Percentiles rank a stretch among this genome's conserved stretches.
These are phyloP conservation scores for Tapera naevia DNA, from an alignment of 2,797 vertebrate genomes.

Conservation along the genomic window DNA sequence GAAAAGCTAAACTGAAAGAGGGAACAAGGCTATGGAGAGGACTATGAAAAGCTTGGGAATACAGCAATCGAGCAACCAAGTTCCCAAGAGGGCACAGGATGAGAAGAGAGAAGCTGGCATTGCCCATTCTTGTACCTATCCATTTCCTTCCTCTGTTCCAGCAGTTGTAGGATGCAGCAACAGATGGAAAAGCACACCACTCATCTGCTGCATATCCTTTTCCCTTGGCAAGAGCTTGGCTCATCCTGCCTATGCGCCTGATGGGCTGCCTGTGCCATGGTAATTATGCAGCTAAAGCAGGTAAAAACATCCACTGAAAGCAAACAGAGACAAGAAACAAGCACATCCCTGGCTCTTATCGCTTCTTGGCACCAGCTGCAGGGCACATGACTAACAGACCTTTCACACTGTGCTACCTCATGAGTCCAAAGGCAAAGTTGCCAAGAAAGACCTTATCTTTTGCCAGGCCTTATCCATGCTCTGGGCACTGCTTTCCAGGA, in stretches of 20 bases:
- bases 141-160: background rate
- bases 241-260: background rate
- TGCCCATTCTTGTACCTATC: background rate
- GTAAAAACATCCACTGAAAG: background rate
- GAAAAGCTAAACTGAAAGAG: background rate
- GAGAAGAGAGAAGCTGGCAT: background rate
- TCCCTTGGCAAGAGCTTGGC: background rate
- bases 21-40: background rate
- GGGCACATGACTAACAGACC: background rate
- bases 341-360: background rate
- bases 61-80: background rate
- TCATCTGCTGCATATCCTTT: background rate
- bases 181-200: background rate
- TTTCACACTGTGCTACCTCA: background rate
- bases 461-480: accelerated
- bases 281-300: background rate
- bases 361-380: background rate
- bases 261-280: background rate
- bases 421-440: background rate
- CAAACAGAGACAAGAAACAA: background rate
- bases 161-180: background rate
- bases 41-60: background rate
- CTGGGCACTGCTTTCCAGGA: background rate
- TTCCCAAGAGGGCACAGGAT: background rate
- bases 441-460: background rate